phyloP scores from a whole-genome alignment of 2,797 vertebrate genomes.

The Tamandua tetradactyla region DNA sequence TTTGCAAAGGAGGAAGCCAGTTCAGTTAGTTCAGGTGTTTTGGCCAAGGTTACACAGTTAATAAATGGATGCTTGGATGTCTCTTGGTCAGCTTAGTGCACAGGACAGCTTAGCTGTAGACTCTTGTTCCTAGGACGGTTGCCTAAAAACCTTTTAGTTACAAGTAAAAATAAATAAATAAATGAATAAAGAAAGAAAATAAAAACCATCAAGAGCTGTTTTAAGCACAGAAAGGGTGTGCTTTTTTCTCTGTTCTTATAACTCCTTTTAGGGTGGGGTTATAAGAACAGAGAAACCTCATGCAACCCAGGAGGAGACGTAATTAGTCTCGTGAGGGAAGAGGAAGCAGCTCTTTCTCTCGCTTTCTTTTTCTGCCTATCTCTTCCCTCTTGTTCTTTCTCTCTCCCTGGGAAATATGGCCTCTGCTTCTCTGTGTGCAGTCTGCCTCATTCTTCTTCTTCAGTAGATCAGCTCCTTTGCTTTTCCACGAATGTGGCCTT shows the following conservation, averaged over 20 bases:
- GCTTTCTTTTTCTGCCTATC: background rate
- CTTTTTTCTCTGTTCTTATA: no score
- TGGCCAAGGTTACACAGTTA: background rate
- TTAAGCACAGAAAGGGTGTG: background rate
- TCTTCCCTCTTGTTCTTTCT: background rate
- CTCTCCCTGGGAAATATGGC: background rate
- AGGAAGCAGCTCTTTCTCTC: background rate
- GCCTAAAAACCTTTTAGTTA: conserved; percentile 45
- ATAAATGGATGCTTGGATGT: background rate
- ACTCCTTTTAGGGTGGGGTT: background rate
- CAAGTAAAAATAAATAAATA: conserved; percentile 6
- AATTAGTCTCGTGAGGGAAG: conserved; percentile 71
- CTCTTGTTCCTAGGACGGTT: conserved; percentile 2
- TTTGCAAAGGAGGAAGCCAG: background rate
- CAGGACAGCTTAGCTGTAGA: background rate
- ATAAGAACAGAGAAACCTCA: conserved; percentile 55
- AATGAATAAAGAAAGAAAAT: no score
- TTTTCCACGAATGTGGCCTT: background rate
- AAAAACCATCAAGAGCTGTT: conserved; percentile 39
- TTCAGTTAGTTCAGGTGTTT: background rate
- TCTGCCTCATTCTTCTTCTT: background rate
- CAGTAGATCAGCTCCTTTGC: background rate
- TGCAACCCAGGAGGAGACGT: conserved; percentile 47
- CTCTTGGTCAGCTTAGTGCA: background rate
- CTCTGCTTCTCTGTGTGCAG: background rate